Evolutionary conservation across 1,140 invertebrate species (phyloP).

Genomic region (Saccostrea echinata): DNA sequence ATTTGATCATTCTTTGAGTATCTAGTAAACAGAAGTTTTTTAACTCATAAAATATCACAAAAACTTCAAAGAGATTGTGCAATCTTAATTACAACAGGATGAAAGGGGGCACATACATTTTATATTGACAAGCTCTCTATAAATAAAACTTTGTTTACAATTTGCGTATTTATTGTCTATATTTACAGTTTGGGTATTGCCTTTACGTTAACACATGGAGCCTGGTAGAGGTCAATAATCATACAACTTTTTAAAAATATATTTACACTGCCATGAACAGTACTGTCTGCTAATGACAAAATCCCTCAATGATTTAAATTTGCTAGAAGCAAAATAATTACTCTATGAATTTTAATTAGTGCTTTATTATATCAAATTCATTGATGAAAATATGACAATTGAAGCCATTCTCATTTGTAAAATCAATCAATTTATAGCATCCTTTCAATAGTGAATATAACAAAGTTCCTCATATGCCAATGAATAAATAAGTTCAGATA

Average conservation of each 20-base stretch:
- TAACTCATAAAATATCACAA: background rate
- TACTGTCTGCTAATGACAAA: too few species aligned
- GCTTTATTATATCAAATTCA: too few species aligned
- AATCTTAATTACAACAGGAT: constrained; percentile 10
- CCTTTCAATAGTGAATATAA: too few species aligned
- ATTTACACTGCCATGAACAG: background rate
- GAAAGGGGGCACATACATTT: background rate
- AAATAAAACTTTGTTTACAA: background rate
- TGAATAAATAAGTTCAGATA: too few species aligned
- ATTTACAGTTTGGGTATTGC: background rate
- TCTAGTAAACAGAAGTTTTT: background rate
- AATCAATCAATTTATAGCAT: too few species aligned
- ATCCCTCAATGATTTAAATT: too few species aligned
- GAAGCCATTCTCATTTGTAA: too few species aligned
- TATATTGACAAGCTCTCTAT: background rate
- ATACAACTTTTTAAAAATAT: too few species aligned
- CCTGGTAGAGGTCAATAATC: background rate
- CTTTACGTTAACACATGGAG: background rate
- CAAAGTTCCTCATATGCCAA: too few species aligned
- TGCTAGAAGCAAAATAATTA: too few species aligned
- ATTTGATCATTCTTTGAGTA: background rate
- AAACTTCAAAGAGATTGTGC: background rate
- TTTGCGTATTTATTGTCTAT: background rate
- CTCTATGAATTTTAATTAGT: too few species aligned
- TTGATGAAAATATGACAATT: too few species aligned